These are phyloP conservation scores for Sapayoa aenigma DNA, from an alignment of 2,113 vertebrate species.

Conservation along the genomic window DNA sequence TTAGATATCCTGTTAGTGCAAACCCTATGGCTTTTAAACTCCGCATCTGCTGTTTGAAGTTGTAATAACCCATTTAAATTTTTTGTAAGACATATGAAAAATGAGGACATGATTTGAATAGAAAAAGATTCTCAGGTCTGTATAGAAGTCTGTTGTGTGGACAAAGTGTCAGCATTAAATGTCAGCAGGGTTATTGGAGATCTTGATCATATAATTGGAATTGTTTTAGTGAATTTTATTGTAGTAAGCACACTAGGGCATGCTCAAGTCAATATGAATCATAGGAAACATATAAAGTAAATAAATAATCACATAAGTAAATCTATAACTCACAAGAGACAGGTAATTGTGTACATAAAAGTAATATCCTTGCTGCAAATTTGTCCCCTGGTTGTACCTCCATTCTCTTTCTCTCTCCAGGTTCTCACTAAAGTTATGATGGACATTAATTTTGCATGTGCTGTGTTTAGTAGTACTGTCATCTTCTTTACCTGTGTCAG, in stretches of 20 bases:
- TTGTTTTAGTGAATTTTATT: conserved; percentile 24
- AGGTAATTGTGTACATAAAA: neutral
- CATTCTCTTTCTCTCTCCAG: neutral
- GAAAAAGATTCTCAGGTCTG: neutral
- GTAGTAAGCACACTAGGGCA: conserved; percentile 2
- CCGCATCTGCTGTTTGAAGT: neutral
- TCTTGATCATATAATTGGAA: neutral
- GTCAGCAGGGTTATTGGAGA: neutral
- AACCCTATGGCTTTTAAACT: neutral
- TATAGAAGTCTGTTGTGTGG: neutral
- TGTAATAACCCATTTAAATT: neutral
- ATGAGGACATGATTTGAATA: neutral
- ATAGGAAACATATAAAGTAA: conserved; percentile 14
- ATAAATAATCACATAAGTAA: conserved; percentile 2
- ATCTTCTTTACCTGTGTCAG: neutral
- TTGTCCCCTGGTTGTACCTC: neutral
- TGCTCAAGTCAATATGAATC: conserved; percentile 22
- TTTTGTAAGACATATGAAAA: neutral
- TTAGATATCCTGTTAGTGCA: neutral
- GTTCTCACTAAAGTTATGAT: neutral
- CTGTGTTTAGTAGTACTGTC: neutral
- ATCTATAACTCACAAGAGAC: neutral
- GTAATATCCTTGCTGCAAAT: neutral
- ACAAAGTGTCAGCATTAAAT: neutral
- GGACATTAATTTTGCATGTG: neutral